These are phyloP conservation scores for Hylomyscus alleni DNA, from an alignment of 2,797 vertebrate species.

Conservation along the genomic window DNA sequence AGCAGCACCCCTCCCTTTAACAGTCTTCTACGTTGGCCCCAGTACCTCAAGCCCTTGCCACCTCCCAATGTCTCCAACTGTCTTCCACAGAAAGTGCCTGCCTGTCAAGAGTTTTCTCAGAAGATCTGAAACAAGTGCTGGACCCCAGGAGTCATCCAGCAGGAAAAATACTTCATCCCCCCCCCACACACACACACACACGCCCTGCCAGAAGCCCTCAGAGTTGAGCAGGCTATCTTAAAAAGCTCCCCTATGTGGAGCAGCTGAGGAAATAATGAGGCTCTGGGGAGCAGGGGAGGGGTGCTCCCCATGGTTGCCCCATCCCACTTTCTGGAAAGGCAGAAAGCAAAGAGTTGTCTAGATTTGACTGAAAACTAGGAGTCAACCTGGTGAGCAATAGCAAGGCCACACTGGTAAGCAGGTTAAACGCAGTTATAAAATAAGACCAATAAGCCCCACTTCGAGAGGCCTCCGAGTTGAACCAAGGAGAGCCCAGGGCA, in stretches of 20 bases:
- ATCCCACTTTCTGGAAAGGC: neutral
- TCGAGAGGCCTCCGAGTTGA: neutral
- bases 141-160: neutral
- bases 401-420: neutral
- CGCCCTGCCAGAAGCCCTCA: neutral
- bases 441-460: neutral
- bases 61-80: neutral
- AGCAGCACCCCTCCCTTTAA: neutral
- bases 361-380: conserved; percentile 26
- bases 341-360: neutral
- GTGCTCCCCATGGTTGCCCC: neutral
- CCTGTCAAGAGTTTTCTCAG: neutral
- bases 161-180: neutral
- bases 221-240: neutral
- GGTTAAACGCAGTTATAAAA: conserved; percentile 14
- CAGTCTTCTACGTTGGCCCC: neutral
- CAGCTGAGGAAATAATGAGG: neutral
- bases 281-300: too few relatives aligned
- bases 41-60: neutral
- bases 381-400: neutral
- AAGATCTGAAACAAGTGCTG: neutral
- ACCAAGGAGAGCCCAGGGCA: neutral
- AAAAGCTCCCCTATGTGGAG: neutral
- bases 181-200: neutral
- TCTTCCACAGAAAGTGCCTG: neutral